Conservation (phyloP, 2,888 invertebrate species). For the Andrena trimmerana region DNA sequence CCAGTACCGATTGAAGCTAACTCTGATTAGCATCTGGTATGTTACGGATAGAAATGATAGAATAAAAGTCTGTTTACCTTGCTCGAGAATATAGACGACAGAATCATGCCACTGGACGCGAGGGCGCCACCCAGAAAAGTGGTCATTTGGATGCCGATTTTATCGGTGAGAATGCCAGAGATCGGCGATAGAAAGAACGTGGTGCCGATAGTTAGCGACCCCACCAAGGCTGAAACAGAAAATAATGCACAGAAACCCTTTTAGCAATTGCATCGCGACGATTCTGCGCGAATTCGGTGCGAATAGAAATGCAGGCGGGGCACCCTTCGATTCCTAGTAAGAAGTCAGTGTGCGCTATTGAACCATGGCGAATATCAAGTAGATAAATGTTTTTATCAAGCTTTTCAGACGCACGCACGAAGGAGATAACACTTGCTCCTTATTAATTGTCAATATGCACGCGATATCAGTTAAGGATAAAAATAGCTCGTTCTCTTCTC, state of each 20-base stretch:
- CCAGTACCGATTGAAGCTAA: too few relatives aligned
- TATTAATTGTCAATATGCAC: too few relatives aligned
- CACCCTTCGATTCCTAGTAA: too few relatives aligned
- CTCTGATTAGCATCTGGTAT: too few relatives aligned
- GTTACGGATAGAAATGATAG: too few relatives aligned
- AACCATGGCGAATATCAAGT: slow-evolving; percentile 3
- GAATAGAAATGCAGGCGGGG: too few relatives aligned
- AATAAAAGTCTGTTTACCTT: slow-evolving; percentile 75
- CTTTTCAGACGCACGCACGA: too few relatives aligned
- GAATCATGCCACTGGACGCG: slow-evolving; percentile 91
- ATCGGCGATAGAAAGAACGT: slow-evolving; percentile 95
- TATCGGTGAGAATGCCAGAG: slow-evolving; percentile 94
- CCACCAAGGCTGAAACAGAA: slow-evolving; percentile 93
- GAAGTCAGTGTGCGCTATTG: too few relatives aligned
- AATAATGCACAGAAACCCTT: slow-evolving; percentile 35
- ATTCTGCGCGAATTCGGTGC: too few relatives aligned
- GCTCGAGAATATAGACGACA: slow-evolving; percentile 91
- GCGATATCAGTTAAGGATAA: too few relatives aligned
- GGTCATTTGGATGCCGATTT: slow-evolving; percentile 93
- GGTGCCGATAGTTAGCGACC: slow-evolving; percentile 94
- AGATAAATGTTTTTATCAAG: not conserved
- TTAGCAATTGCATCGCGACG: slow-evolving; percentile 11
- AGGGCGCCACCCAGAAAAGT: slow-evolving; percentile 94
- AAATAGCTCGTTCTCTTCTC: too few relatives aligned
- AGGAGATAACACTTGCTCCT: too few relatives aligned